Evolutionary conservation across 2,888 invertebrate genomes (phyloP).

Genomic region (Xestia rhomboidea): DNA sequence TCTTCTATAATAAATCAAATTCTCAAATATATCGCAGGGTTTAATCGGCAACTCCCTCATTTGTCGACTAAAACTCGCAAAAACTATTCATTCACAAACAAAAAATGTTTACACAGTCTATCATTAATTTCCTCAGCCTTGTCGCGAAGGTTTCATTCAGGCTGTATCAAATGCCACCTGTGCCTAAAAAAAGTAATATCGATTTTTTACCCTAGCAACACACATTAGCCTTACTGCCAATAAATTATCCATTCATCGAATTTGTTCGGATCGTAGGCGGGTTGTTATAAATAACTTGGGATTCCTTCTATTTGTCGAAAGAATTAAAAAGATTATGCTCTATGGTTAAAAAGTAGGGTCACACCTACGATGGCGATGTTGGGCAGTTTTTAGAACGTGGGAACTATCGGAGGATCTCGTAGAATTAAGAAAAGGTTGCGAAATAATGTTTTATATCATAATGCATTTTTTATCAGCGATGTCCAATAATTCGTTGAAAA

Average conservation of each 20-base stretch:
- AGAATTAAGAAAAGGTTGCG: constrained; percentile 34
- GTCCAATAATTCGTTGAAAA: not conserved
- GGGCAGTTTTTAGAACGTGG: constrained; percentile 66
- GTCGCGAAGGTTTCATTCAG: constrained; percentile 67
- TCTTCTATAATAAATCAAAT: constrained; percentile 37
- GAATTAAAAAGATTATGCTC: constrained; percentile 71
- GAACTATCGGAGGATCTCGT: constrained; percentile 37
- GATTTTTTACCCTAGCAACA: constrained; percentile 70
- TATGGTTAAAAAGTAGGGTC: constrained; percentile 68
- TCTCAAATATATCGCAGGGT: constrained; percentile 32
- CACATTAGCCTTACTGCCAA: constrained; percentile 76
- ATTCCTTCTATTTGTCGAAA: constrained; percentile 73
- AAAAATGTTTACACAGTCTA: constrained; percentile 83
- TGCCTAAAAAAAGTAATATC: constrained; percentile 63
- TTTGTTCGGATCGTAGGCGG: constrained; percentile 88
- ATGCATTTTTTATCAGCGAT: not conserved
- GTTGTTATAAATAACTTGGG: constrained; percentile 73
- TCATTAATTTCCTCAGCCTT: constrained; percentile 80
- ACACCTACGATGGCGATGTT: constrained; percentile 68
- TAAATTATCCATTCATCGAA: constrained; percentile 87
- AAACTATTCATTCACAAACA: constrained; percentile 75
- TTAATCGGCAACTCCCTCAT: constrained; percentile 48
- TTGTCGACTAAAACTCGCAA: constrained; percentile 53
- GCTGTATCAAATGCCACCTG: constrained; percentile 62
- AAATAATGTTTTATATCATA: constrained; percentile 18